These are phyloP conservation scores for Sarcophaga carnaria DNA, from an alignment of 2,888 invertebrate species.

Conservation along the genomic window DNA sequence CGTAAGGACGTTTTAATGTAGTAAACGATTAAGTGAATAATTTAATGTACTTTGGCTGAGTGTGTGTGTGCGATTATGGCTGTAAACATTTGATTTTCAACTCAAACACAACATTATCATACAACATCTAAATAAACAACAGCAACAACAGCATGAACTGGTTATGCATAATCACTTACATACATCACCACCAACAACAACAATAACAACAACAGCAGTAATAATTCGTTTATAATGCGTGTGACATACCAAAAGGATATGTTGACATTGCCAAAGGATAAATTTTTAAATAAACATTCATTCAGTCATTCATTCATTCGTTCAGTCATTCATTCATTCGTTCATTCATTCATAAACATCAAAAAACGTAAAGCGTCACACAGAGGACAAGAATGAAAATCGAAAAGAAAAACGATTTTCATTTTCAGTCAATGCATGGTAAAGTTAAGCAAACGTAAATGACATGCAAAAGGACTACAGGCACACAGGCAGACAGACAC, in stretches of 20 bases:
- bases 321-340: conserved; percentile 9
- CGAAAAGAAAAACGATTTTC: conserved; percentile 38
- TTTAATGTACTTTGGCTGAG: conserved; percentile 38
- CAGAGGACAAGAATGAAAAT: not conserved
- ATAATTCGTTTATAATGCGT: conserved; percentile 81
- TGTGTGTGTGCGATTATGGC: not conserved
- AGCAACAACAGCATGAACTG: conserved; percentile 18
- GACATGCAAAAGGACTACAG: conserved; percentile 70
- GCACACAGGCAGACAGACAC: not conserved
- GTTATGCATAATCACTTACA: conserved; percentile 45
- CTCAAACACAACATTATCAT: conserved; percentile 12
- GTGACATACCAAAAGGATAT: conserved; percentile 76
- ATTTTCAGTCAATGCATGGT: conserved; percentile 41
- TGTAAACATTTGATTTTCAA: conserved; percentile 40
- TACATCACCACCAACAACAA: conserved; percentile 35
- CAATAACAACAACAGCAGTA: conserved; percentile 63
- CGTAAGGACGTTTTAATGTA: conserved; percentile 25
- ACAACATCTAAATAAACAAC: not conserved
- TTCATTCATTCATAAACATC: conserved; percentile 52
- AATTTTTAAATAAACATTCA: conserved; percentile 46
- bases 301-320: conserved; percentile 10
- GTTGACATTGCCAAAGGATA: conserved; percentile 78
- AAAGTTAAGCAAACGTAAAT: conserved; percentile 62
- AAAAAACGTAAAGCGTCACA: conserved; percentile 45
- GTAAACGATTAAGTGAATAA: conserved; percentile 64